Evolutionary conservation across 1,140 invertebrate genomes (phyloP), one percentile per base, ranked within the genome.

Genomic region (Magallana gigas): DNA sequence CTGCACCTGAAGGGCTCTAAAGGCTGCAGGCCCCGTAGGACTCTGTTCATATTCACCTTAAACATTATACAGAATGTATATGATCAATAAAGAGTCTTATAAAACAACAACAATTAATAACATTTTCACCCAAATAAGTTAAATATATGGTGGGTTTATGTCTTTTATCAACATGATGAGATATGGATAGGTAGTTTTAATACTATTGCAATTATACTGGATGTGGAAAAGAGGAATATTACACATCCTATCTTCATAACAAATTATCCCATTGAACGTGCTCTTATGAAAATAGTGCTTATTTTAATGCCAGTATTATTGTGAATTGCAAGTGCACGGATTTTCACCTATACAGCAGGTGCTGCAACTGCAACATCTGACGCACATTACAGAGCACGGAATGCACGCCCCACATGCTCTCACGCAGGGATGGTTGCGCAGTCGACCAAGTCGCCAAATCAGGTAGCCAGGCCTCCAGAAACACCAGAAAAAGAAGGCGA

Each of bases 391-490:
- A 48, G 62, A 84, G 56, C 86, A 87, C 23, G 82, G 60, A 16
- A 84, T 11, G 82, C 86, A 87, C 3, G 57, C 57, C 6, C 88
- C 88, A 89, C 85, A 89, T 6, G 84, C 68, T 14, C 80, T 59
- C 57, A 71, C 88, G 57, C 89, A 90, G 1, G 91, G 89, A 29
- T 62, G 83, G 68, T 91, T 91, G 14, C 91, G 87, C 57, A 89
- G 83, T 76, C 91, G 68, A 9, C 83, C 88, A 1, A 88, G 71
- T 57, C 91, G 85, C 91, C 91, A 91, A 11, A 85, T 64, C 4
- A 90, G 83, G 58, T 89, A 91, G 23, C 89, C 91, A 1, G 91
- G 91, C 86, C 87, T 80, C 84, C 89, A 90, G 81, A 89, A 91
- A 64, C 91, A 91, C 89, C 89, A 91, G 18, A 88, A 88, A 11